These are phyloP conservation scores for Tauraco erythrolophus DNA, from an alignment of 2,113 vertebrate genomes.

Conservation along the genomic window DNA sequence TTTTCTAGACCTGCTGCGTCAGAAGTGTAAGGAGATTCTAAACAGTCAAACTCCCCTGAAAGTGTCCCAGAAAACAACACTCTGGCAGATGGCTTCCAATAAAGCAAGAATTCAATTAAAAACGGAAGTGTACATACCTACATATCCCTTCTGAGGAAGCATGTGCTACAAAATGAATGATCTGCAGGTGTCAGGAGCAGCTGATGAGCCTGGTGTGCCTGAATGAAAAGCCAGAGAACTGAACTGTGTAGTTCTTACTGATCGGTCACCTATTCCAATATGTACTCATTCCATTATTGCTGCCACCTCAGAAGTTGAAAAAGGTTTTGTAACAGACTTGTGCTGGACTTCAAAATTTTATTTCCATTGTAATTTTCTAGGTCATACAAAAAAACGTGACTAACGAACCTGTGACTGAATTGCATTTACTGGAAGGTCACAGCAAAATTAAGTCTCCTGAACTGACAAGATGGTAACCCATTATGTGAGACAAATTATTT, in stretches of 20 bases:
- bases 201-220: not conserved
- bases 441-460: not conserved
- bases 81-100: not conserved
- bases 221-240: not conserved
- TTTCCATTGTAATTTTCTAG: not conserved
- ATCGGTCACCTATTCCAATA: not conserved
- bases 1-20: not conserved
- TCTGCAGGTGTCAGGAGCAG: not conserved
- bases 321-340: not conserved
- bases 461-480: not conserved
- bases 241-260: not conserved
- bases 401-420: not conserved
- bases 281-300: not conserved
- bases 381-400: not conserved
- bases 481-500: not conserved
- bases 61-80: not conserved
- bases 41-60: not conserved
- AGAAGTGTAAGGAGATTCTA: not conserved
- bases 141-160: not conserved
- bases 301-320: not conserved
- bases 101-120: not conserved
- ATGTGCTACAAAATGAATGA: not conserved
- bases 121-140: accelerated
- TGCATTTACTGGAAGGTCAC: not conserved
- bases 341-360: not conserved